phyloP scores from a whole-genome alignment of 2,797 vertebrate genomes.

The Cossypha caffra region DNA sequence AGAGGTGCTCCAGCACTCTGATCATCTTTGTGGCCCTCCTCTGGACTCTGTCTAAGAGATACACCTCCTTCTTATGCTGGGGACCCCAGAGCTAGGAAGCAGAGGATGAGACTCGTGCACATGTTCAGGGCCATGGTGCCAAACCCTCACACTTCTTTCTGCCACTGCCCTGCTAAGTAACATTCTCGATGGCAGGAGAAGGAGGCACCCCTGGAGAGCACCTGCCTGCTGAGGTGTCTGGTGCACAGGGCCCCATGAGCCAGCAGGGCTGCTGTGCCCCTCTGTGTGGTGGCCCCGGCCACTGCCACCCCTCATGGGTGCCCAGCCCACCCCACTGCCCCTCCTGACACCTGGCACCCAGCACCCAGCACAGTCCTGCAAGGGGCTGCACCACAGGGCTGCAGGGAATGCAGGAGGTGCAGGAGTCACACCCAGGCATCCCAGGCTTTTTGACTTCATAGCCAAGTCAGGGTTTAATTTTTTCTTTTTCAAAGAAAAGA shows the following conservation, averaged over 20 bases:
- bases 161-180: rapidly evolving
- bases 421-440: rapidly evolving
- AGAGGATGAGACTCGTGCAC: background rate
- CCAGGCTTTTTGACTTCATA: rapidly evolving
- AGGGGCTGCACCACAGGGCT: background rate
- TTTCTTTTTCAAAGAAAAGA: background rate
- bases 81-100: background rate
- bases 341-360: background rate
- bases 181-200: rapidly evolving
- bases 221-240: background rate
- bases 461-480: background rate
- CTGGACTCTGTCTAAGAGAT: background rate
- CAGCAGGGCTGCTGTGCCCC: background rate
- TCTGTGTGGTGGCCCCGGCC: rapidly evolving
- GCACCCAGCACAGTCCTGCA: background rate
- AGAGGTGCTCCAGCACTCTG: background rate
- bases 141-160: rapidly evolving
- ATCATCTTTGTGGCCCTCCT: background rate
- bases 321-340: background rate
- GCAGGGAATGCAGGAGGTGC: background rate
- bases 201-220: background rate
- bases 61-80: too few species aligned
- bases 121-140: rapidly evolving
- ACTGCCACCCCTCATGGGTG: background rate
- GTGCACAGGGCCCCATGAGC: background rate